These are phyloP conservation scores for Gonocerus acuteangulatus DNA, from an alignment of 2,888 invertebrate species.

Conservation along the genomic window DNA sequence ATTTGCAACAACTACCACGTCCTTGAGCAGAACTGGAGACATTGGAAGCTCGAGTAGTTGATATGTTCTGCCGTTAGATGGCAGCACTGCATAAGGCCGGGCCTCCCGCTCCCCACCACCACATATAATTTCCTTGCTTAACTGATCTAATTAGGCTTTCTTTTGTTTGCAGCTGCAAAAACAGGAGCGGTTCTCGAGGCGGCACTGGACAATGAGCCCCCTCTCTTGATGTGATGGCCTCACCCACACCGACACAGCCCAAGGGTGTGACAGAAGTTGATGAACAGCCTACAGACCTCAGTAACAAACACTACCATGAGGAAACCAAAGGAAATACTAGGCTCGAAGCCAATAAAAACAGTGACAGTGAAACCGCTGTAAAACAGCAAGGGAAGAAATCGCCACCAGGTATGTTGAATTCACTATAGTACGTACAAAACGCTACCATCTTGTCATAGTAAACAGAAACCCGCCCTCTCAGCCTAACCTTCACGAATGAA, in stretches of 20 bases:
- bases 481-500: conserved; percentile 13
- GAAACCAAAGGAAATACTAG: not conserved
- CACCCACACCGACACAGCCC: not conserved
- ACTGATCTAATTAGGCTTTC: conserved; percentile 28
- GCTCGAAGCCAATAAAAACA: not conserved
- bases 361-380: not conserved
- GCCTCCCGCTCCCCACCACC: conserved; percentile 8
- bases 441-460: not conserved
- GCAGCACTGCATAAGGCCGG: not conserved
- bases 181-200: conserved; percentile 5
- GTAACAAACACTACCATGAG: not conserved
- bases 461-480: not conserved
- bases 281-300: not conserved
- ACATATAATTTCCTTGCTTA: conserved; percentile 23
- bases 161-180: conserved; percentile 25
- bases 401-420: conserved; percentile 6
- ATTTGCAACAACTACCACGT: not conserved
- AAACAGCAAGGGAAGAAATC: not conserved
- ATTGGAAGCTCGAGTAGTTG: not conserved
- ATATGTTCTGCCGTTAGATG: not conserved
- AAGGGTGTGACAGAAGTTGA: not conserved
- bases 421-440: not conserved
- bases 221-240: conserved; percentile 1
- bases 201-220: not conserved
- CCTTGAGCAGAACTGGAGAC: not conserved